Conservation (phyloP, 1,140 invertebrate species). For the Ostrea edulis region DNA sequence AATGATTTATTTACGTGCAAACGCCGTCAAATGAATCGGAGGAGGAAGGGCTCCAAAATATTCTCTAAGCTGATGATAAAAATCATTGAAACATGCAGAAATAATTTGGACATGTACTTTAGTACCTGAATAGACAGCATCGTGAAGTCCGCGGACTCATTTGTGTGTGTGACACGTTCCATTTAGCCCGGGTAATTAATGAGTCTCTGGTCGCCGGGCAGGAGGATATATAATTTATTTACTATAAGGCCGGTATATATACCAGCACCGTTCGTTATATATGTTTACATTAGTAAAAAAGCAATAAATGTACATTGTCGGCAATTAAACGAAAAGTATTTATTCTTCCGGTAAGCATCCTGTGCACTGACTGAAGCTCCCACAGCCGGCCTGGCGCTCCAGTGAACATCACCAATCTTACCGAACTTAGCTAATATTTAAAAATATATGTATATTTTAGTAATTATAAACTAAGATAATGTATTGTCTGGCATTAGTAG, state of each 20-base stretch:
- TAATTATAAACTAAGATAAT: neutral
- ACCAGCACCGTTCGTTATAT: neutral
- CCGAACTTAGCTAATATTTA: neutral
- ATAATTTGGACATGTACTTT: neutral
- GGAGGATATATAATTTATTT: conserved; percentile 6
- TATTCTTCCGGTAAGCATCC: neutral
- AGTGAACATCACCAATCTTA: neutral
- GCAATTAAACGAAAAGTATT: conserved; percentile 17
- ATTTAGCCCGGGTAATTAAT: neutral
- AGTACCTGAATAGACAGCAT: neutral
- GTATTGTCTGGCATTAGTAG: neutral
- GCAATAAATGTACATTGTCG: neutral
- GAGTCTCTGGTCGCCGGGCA: neutral
- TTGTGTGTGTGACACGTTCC: neutral
- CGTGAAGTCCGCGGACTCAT: neutral
- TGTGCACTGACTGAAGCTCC: neutral
- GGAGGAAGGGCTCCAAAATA: too few species aligned
- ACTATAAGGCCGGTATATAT: neutral
- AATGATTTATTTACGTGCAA: too few species aligned
- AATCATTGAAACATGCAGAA: too few species aligned
- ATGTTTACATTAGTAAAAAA: neutral
- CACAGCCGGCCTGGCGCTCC: neutral
- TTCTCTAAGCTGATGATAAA: too few species aligned
- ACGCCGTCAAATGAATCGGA: too few species aligned
- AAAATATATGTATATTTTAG: neutral